phyloP scores from a whole-genome alignment of 2,113 vertebrate genomes.

The Peromyscus polionotus region DNA sequence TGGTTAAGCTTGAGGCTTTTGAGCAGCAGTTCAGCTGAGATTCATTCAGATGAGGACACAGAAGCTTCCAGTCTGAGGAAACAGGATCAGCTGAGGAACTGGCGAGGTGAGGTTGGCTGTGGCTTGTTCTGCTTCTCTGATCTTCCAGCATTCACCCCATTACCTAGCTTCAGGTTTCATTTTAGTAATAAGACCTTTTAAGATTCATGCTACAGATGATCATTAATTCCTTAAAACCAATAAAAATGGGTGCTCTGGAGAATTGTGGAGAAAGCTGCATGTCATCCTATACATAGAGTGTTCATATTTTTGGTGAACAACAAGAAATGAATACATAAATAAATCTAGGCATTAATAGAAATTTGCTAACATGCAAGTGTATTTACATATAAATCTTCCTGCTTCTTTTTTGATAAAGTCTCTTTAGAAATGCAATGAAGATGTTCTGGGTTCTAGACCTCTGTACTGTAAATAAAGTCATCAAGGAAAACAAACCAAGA shows the following conservation, averaged over 20 bases:
- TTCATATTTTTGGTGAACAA: neutral
- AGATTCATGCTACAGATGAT: too few species aligned
- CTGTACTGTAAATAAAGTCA: neutral
- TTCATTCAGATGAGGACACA: too few species aligned
- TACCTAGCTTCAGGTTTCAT: too few species aligned
- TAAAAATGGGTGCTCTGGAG: neutral
- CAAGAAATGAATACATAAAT: neutral
- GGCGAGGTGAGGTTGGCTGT: too few species aligned
- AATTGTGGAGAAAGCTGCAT: neutral
- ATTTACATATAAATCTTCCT: neutral
- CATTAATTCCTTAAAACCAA: neutral
- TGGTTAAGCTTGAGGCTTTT: too few species aligned
- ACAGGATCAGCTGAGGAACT: too few species aligned
- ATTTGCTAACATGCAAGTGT: neutral
- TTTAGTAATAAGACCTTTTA: too few species aligned
- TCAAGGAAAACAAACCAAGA: neutral
- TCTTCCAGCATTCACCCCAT: too few species aligned
- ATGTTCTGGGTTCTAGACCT: neutral
- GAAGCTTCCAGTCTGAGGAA: too few species aligned
- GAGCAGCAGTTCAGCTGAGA: too few species aligned
- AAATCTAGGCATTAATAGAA: neutral
- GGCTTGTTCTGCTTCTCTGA: too few species aligned
- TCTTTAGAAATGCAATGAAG: neutral
- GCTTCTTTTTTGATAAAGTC: neutral
- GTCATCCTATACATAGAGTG: neutral